Evolutionary conservation across 2,888 invertebrate genomes (phyloP), one percentile per base, ranked within the genome.

Genomic region (Willowsia nigromaculata): DNA sequence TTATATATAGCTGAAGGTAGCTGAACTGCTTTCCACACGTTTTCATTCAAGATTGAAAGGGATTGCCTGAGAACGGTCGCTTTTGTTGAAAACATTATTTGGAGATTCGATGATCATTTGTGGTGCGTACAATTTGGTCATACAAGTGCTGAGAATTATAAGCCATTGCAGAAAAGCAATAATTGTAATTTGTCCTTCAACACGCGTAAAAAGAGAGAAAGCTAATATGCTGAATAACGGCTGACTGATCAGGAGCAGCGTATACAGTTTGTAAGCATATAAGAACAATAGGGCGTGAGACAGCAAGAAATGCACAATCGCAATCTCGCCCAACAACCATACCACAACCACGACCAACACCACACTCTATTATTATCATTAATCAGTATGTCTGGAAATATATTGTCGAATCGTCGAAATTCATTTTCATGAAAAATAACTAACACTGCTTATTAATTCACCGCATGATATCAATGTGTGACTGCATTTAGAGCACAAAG

Each of bases 371-470:
- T 71, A 86, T 80, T 86, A 80, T 37, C 78, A 86, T 86, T 86
- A 86, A 86, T 86, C 85, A 86, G 76, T 40, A 30, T 86, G 81
- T 40, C n/a, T n/a, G n/a, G 85, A 62, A 86, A 80, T 78, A 78
- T 50, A 85, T 74, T 76, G 65, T 68, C n/a, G 50, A 53, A 74
- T 71, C 33, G 85, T 78, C 37, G 85, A 78, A 56, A 86, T 43
- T 80, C 50, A 65, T 50, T 86, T 80, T 59, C 78, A 13, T 27
- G 59, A 62, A 85, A 76, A 59, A 85, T 59, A 84, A 53, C 83
- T 78, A 53, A 78, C 78, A 74, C 71, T 43, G 18, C 37, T 74
- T 53, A 50, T 78, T 53, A 3, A 33, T 7, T 27, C 33, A 9
- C 43, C 50, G n/a, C 1, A 9, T 25, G 3, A n/a, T 30, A 40